Evolutionary conservation across 2,113 vertebrate genomes (phyloP), one percentile per base, ranked within the genome.

Genomic region (Gobio gobio): DNA sequence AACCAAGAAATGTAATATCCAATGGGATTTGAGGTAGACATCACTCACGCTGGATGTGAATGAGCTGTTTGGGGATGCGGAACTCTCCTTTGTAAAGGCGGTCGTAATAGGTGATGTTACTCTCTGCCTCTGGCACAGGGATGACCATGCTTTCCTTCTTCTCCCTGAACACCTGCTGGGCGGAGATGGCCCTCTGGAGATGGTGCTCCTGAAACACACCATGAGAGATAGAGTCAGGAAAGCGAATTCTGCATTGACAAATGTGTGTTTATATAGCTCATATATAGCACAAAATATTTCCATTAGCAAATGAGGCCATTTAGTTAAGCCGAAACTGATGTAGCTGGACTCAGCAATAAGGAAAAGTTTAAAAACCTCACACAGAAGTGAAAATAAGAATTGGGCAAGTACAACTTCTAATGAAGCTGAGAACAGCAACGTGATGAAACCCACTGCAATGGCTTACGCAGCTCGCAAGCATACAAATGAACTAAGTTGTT

Each of bases 71-170:
- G 88, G 97, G 97, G 83, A 97, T 95, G 86, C 94, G 96, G 88
- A 96, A 97, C 86, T 98, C 96, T 91, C 97, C 97, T 91, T 96
- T 97, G 90, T 98, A 98, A 88, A 98, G 93, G 10, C 96, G 96
- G 92, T 96, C 96, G 78, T 97, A 97, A 91, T 98, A 98, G 90
- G 94, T 96, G 93, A 97, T 96, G 87, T 97, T 96, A 91, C 96
- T 98, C 92, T 97, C 96, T 0, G 96, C 96, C 78, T 98, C 96
- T 1, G 97, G 97, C 82, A 98, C 97, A 3, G 97, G 97, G 93
- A 98, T 98, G 86, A 98, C 97, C 97, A 98, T 97, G 92, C 95
- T 96, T 86, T 98, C 97, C 91, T 97, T 97, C 94, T 97, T 98
- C 91, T 98, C 97, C 93, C 97, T 93, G 92, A 97, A 98, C 5